Evolutionary conservation across 2,797 vertebrate species (phyloP).

Genomic region (Hemibagrus guttatus): DNA sequence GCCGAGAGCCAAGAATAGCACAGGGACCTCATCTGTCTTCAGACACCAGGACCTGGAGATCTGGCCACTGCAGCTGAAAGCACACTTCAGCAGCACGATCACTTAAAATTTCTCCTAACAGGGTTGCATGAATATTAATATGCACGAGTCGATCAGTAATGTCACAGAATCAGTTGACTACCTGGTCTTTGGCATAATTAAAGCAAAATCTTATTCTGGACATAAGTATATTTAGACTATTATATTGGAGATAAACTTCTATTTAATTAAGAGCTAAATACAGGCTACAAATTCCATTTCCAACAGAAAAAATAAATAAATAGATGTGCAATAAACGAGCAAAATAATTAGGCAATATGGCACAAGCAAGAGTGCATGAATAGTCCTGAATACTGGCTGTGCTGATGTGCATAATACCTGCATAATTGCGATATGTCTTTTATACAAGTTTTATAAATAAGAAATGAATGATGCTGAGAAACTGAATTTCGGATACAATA

Average conservation of each 20-base stretch:
- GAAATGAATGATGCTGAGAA: background rate
- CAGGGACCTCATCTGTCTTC: constrained; percentile 40
- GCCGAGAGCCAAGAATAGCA: constrained; percentile 15
- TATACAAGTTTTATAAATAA: background rate
- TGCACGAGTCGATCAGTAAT: background rate
- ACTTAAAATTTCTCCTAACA: background rate
- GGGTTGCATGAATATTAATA: background rate
- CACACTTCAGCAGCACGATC: constrained; percentile 22
- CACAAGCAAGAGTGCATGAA: background rate
- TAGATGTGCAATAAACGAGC: background rate
- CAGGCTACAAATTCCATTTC: background rate
- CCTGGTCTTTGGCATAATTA: background rate
- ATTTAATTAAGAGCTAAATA: background rate
- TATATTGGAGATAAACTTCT: background rate
- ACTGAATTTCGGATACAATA: background rate
- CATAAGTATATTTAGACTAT: background rate
- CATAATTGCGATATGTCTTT: background rate
- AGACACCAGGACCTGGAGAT: constrained; percentile 18
- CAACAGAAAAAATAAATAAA: background rate
- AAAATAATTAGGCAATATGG: background rate
- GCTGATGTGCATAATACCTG: background rate
- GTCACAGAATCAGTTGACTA: background rate
- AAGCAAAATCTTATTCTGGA: background rate
- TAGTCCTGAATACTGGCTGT: too few species aligned
- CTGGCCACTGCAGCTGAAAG: constrained; percentile 20